These are phyloP conservation scores for Scaptomyza parva DNA, from an alignment of 2,888 invertebrate genomes.

Conservation along the genomic window DNA sequence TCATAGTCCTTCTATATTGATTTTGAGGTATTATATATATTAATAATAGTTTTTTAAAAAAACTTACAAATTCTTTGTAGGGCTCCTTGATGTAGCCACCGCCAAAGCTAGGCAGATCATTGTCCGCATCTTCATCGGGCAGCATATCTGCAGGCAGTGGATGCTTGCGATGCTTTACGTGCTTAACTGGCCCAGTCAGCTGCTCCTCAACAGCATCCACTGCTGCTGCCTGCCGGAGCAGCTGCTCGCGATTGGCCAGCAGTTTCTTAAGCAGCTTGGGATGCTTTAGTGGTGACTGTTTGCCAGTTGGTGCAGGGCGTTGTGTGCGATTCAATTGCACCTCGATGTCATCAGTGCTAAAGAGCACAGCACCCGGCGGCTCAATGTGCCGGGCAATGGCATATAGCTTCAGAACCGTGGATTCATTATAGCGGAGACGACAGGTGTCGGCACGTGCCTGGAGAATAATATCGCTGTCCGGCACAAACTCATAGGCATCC, in stretches of 20 bases:
- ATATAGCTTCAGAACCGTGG: slow-evolving; percentile 88
- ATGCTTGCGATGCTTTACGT: slow-evolving; percentile 65
- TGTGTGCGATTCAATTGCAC: slow-evolving; percentile 84
- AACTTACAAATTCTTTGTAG: slow-evolving; percentile 74
- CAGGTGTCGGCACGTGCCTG: slow-evolving; percentile 88
- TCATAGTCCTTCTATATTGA: slow-evolving; percentile 82
- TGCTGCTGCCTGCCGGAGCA: slow-evolving; percentile 70
- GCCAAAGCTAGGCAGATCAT: slow-evolving; percentile 55
- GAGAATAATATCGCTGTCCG: slow-evolving; percentile 84
- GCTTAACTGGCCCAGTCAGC: slow-evolving; percentile 29
- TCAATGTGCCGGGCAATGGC: slow-evolving; percentile 88
- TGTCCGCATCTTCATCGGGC: slow-evolving; percentile 60
- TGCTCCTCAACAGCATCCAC: slow-evolving; percentile 40
- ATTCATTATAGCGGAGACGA: slow-evolving; percentile 89
- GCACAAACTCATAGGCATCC: slow-evolving; percentile 86
- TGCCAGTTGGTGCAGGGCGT: slow-evolving; percentile 82
- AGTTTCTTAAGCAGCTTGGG: slow-evolving; percentile 84
- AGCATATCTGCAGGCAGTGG: slow-evolving; percentile 67
- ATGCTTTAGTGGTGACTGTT: slow-evolving; percentile 83
- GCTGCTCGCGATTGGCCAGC: slow-evolving; percentile 78
- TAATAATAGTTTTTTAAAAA: not conserved
- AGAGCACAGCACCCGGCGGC: slow-evolving; percentile 90
- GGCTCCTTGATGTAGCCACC: slow-evolving; percentile 48
- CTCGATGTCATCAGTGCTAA: slow-evolving; percentile 87
- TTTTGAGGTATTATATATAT: not conserved